Conservation (phyloP, 2,113 vertebrate species). For the Edolisoma coerulescens region DNA sequence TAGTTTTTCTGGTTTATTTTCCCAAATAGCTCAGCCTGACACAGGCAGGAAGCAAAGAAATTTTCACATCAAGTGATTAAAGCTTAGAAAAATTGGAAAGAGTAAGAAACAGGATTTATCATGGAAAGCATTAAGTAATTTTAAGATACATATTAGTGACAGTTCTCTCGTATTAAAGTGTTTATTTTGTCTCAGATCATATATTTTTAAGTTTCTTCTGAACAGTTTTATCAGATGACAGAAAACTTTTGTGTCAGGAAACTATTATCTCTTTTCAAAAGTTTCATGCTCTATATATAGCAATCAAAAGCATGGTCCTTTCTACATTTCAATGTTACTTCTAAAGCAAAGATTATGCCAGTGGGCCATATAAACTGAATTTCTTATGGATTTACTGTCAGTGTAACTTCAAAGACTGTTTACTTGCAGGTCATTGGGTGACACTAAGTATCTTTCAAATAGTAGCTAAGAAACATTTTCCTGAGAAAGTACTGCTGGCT, state of each 20-base stretch:
- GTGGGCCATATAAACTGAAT: neutral
- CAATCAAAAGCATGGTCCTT: neutral
- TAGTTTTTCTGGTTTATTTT: neutral
- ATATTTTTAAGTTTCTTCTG: neutral
- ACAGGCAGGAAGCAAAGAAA: neutral
- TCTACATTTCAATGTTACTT: neutral
- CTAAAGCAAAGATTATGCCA: neutral
- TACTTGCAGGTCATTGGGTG: neutral
- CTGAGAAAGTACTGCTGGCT: neutral
- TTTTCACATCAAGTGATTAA: neutral
- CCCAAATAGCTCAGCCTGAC: neutral
- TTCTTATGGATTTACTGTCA: neutral
- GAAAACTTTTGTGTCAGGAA: neutral
- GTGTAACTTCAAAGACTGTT: conserved; percentile 21
- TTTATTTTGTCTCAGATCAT: neutral
- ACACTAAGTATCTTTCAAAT: neutral
- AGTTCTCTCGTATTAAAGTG: neutral
- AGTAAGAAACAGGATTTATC: neutral
- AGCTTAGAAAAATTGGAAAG: neutral
- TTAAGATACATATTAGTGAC: neutral
- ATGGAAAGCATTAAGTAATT: neutral
- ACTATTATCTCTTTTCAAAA: neutral
- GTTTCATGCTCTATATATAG: neutral
- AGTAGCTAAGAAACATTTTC: neutral
- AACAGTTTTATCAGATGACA: neutral